These are phyloP conservation scores for Alsophila aescularia DNA, from an alignment of 2,888 invertebrate genomes.

Conservation along the genomic window DNA sequence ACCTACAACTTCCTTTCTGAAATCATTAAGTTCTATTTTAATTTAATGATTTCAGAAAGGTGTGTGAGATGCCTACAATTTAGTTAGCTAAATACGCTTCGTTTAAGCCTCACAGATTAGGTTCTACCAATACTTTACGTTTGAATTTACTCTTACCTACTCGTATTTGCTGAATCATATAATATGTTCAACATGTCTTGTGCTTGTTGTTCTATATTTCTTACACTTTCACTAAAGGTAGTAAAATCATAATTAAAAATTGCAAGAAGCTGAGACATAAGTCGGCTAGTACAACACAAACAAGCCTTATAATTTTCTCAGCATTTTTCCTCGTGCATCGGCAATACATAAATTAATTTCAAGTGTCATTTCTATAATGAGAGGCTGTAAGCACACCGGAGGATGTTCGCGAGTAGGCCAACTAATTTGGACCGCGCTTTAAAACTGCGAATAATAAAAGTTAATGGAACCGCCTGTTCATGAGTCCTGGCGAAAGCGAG, in stretches of 20 bases:
- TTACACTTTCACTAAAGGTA: too few species aligned
- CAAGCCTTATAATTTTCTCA: conserved; percentile 9
- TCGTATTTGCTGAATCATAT: too few species aligned
- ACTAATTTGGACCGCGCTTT: conserved; percentile 81
- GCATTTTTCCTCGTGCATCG: conserved; percentile 24
- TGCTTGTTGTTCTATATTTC: too few species aligned
- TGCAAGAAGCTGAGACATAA: background rate
- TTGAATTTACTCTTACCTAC: too few species aligned
- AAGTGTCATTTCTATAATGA: conserved; percentile 65
- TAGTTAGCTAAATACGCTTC: too few species aligned
- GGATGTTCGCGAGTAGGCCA: conserved; percentile 76
- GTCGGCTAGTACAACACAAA: conserved; percentile 12
- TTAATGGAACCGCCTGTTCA: conserved; percentile 78
- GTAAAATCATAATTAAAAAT: background rate
- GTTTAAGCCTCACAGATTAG: too few species aligned
- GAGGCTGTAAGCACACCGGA: conserved; percentile 51
- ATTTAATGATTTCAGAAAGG: too few species aligned
- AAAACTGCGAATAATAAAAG: conserved; percentile 82
- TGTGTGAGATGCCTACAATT: too few species aligned
- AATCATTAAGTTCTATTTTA: too few species aligned
- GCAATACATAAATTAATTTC: conserved; percentile 58
- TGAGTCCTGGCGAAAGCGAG: conserved; percentile 75
- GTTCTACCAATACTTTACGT: too few species aligned
- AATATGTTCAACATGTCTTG: too few species aligned
- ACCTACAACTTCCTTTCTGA: too few species aligned